Base-by-base conservation (phyloP, 2,113 vertebrate genomes). In the Morphnarchus princeps region DNA sequence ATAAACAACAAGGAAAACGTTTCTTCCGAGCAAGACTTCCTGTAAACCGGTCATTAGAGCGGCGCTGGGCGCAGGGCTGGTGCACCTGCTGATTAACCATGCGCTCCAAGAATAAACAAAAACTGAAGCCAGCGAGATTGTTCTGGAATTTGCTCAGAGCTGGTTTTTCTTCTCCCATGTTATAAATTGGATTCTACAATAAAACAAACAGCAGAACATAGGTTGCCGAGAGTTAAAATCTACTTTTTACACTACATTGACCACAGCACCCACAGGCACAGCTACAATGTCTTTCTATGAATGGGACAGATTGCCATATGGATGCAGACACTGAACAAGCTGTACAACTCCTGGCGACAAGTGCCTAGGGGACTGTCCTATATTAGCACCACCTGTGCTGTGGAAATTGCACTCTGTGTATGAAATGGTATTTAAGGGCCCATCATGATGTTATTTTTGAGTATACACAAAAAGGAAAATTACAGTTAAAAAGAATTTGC, bases 301-400 rank as follows among this genome's bases (percentile, higher is more conserved):
- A 98, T 92, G 97, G 98, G 98, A 98, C 98, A 98, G 98, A 97
- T 90, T 89, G 98, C 99, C 99, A 99, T 99, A 99, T 99, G 99
- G 99, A 99, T 93, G 95, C 97, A 98, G 98, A 98, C 98, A 98
- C 98, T 94, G 98, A 98, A 99, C 99, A 99, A 99, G 98, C 98
- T 98, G 98, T 98, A 98, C 98, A 98, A 98, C 98, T 99, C 98
- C 97, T 97, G 97, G 98, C 97, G 96, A 99, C 98, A 99, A 98
- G 98, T 98, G 99, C 99, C 99, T 98, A 93, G 98, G 99, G 99
- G 99, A 98, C 97, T 98, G 98, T 98, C 98, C 99, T 99, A 98
- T 97, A 99, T 99, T 98, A 98, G 96, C 98, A 97, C 98, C 99
- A 99, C 99, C 99, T 99, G 99, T 98, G 98, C 98, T 96, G 95